These are phyloP conservation scores for Austrofundulus limnaeus DNA, from an alignment of 2,113 vertebrate species.

Conservation along the genomic window DNA sequence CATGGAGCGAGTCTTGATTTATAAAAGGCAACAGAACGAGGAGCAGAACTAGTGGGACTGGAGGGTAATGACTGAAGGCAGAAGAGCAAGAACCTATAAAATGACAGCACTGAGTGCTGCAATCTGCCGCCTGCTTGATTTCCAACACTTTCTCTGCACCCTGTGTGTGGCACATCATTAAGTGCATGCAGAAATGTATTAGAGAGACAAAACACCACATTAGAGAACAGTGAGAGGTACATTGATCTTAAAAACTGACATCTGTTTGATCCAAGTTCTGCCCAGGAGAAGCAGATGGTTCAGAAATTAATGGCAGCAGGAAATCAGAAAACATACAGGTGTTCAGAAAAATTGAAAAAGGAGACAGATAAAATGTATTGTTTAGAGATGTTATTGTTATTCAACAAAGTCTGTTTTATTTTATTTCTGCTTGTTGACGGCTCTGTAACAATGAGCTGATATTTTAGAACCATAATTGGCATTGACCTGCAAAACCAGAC, in stretches of 20 bases:
- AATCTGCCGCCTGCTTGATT: conserved; percentile 20
- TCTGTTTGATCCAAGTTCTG: conserved; percentile 3
- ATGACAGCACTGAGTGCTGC: conserved; percentile 22
- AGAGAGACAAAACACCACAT: conserved; percentile 37
- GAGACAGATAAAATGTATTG: background rate
- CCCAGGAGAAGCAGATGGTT: conserved; percentile 31
- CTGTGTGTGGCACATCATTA: conserved; percentile 45
- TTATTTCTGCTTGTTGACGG: no score
- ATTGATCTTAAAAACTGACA: conserved; percentile 20
- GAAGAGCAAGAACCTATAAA: conserved; percentile 5
- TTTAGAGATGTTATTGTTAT: background rate
- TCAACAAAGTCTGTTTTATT: background rate
- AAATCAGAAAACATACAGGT: conserved; percentile 23
- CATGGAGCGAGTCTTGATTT: background rate
- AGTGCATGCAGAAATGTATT: conserved; percentile 34
- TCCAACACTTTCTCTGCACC: conserved; percentile 13
- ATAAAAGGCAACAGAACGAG: conserved; percentile 11
- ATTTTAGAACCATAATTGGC: no score
- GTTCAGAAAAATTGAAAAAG: background rate
- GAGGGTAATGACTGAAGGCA: conserved; percentile 18
- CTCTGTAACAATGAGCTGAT: no score
- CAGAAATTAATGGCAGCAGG: conserved; percentile 30
- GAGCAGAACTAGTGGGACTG: background rate
- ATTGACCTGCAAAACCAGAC: no score
- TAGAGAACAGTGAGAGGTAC: conserved; percentile 26